These are phyloP conservation scores for Drosophila ohnishii DNA, from an alignment of 1,140 invertebrate genomes.

Conservation along the genomic window DNA sequence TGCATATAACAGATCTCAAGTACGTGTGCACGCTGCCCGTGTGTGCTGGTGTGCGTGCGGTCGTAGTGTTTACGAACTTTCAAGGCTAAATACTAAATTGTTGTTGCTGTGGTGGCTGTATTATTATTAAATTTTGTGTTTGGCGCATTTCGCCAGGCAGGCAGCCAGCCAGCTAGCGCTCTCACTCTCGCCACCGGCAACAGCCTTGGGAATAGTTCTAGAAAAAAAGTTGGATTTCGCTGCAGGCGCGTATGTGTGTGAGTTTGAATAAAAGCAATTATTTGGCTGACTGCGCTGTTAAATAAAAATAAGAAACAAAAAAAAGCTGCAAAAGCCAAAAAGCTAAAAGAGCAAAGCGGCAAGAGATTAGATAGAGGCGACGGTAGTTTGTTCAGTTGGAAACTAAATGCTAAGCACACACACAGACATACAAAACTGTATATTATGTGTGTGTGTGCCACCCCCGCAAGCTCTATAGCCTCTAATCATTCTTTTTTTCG, in stretches of 20 bases:
- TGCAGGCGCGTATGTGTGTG: slow-evolving; percentile 45
- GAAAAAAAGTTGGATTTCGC: slow-evolving; percentile 56
- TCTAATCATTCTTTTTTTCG: slow-evolving; percentile 13
- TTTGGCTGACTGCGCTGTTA: slow-evolving; percentile 70
- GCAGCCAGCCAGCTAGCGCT: slow-evolving; percentile 10
- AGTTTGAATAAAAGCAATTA: slow-evolving; percentile 68
- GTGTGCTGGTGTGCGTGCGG: slow-evolving; percentile 15
- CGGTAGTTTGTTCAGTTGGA: slow-evolving; percentile 75
- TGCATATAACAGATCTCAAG: slow-evolving; percentile 61
- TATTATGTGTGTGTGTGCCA: background rate
- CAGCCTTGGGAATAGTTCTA: slow-evolving; percentile 74
- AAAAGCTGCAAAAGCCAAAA: slow-evolving; percentile 18
- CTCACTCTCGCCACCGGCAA: background rate
- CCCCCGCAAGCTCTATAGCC: slow-evolving; percentile 15
- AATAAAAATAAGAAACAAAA: slow-evolving; percentile 29
- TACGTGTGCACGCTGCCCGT: slow-evolving; percentile 8
- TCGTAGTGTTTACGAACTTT: slow-evolving; percentile 79
- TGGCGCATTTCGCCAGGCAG: slow-evolving; percentile 59
- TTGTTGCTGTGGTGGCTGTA: slow-evolving; percentile 51
- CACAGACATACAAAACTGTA: background rate
- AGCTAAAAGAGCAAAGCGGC: slow-evolving; percentile 40
- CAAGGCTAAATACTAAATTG: slow-evolving; percentile 79
- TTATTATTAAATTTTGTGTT: slow-evolving; percentile 79
- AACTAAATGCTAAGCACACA: slow-evolving; percentile 38
- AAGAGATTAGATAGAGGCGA: slow-evolving; percentile 71